Conservation (phyloP, 2,113 vertebrate genomes). For the Etheostoma cragini region DNA sequence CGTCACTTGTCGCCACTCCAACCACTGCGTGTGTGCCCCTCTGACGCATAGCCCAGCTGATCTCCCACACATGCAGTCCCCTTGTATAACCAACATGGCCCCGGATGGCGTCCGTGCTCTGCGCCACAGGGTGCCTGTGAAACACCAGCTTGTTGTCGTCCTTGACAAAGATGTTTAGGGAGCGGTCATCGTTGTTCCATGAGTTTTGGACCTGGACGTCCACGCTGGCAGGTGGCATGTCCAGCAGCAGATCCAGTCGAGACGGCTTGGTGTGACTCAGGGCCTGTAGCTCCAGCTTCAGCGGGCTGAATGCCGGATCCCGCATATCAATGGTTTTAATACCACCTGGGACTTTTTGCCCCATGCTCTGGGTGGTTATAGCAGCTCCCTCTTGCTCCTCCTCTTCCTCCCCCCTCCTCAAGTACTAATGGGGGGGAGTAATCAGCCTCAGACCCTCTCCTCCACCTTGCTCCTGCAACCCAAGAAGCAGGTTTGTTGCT, state of each 20-base stretch:
- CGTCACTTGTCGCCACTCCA: constrained; percentile 92
- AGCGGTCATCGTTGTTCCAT: constrained; percentile 97
- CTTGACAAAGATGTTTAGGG: constrained; percentile 97
- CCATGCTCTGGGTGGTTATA: constrained; percentile 86
- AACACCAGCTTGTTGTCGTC: constrained; percentile 97
- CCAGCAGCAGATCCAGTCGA: constrained; percentile 94
- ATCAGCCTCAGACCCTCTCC: constrained; percentile 54
- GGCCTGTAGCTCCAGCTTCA: constrained; percentile 94
- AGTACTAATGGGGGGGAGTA: constrained; percentile 70
- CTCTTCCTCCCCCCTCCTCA: constrained; percentile 57
- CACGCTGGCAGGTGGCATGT: constrained; percentile 90
- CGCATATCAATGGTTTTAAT: constrained; percentile 98
- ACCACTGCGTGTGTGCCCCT: constrained; percentile 96
- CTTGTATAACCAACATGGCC: constrained; percentile 94
- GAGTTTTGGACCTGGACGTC: constrained; percentile 92
- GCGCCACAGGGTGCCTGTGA: constrained; percentile 97
- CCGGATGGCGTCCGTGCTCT: constrained; percentile 96
- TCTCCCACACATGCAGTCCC: constrained; percentile 98
- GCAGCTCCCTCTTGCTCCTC: constrained; percentile 40
- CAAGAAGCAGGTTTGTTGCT: constrained; percentile 27
- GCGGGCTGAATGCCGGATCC: constrained; percentile 91
- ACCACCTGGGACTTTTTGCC: constrained; percentile 97
- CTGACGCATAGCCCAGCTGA: constrained; percentile 97
- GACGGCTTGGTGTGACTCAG: constrained; percentile 94
- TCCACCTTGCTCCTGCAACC: constrained; percentile 64